Evolutionary conservation across 2,797 vertebrate species (phyloP), one percentile per base, ranked within the genome.

Genomic region (Nannoperca australis): DNA sequence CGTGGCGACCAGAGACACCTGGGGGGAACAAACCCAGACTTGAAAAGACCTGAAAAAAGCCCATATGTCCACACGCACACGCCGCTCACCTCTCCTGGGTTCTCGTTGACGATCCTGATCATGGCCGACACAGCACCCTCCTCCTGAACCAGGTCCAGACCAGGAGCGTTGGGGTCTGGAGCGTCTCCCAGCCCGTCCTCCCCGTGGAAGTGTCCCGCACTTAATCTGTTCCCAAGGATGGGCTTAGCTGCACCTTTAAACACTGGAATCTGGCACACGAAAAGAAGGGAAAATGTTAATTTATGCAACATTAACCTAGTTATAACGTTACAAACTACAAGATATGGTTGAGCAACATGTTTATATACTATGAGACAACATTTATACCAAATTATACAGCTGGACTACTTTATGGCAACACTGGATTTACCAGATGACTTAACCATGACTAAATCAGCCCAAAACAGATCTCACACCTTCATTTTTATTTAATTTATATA

Each of bases 1-100:
- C 3, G 81, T 95, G 79, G 95, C 95, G 82, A 96, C 95, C 59
- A 96, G 70, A 81, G 83, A 91, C 9, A 96, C 91, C 96, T 96
- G 65, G 77, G 76, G 53, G 76, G 53, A 81, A 49, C 15, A 45
- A 76, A 71, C 4, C 22, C 0, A 30, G n/a, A 53, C 3, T 70
- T n/a, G 22, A 9, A 20, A 58, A 62, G 1, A 55, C 18, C 10
- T 36, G 4, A 13, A 32, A 61, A 0, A 45, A 6, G 1, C 11
- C 7, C 54, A 60, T 0, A 18, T 0, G 24, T 27, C 24, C 24
- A 22, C 0, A 69, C n/a, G 61, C 6, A 55, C 10, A 27, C 20
- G 24, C 1, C 15, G 66, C 81, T 79, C 82, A 96, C 94, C 94
- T 96, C 84, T 75, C 94, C 94, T 7, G 91, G 89, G 73, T 95